Percentiles rank a stretch among this genome's conserved stretches.
These are phyloP conservation scores for Morpho helenor DNA, from an alignment of 2,888 invertebrate species.

Conservation along the genomic window DNA sequence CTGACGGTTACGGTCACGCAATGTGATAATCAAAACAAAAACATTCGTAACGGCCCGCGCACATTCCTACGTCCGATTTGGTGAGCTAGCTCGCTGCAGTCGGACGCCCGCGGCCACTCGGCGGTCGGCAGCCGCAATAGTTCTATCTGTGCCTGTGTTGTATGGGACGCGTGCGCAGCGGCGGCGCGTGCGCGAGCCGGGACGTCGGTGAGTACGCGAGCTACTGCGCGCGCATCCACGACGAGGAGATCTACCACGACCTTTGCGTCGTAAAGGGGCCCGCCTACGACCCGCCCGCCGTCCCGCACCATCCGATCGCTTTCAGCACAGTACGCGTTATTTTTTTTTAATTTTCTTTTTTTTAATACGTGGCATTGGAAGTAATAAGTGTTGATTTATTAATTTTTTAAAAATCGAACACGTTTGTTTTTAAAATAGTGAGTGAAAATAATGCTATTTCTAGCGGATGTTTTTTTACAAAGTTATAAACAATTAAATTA, in stretches of 20 bases:
- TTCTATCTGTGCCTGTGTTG: conserved; percentile 2
- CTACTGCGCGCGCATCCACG: conserved; percentile 86
- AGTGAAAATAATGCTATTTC: no score
- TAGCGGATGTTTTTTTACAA: no score
- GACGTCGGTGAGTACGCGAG: conserved; percentile 82
- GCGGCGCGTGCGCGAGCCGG: conserved; percentile 46
- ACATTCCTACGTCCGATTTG: not conserved
- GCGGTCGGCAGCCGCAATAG: not conserved
- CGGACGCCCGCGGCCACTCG: not conserved
- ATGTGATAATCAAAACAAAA: not conserved
- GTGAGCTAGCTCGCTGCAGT: no score
- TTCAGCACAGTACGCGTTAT: conserved; percentile 69
- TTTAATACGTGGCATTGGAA: conserved; percentile 23
- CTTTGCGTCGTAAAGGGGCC: conserved; percentile 86
- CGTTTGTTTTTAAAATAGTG: no score
- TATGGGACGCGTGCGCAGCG: conserved; percentile 48
- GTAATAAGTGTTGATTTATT: conserved; percentile 18
- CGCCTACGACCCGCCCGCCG: conserved; percentile 72
- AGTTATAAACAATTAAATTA: no score
- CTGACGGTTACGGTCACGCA: not conserved
- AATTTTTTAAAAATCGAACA: no score
- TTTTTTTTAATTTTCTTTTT: conserved; percentile 35
- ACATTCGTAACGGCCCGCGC: not conserved
- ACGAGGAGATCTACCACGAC: conserved; percentile 97
- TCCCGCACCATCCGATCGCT: conserved; percentile 50